Conservation (phyloP, 2,797 vertebrate genomes). For the Catharus ustulatus region DNA sequence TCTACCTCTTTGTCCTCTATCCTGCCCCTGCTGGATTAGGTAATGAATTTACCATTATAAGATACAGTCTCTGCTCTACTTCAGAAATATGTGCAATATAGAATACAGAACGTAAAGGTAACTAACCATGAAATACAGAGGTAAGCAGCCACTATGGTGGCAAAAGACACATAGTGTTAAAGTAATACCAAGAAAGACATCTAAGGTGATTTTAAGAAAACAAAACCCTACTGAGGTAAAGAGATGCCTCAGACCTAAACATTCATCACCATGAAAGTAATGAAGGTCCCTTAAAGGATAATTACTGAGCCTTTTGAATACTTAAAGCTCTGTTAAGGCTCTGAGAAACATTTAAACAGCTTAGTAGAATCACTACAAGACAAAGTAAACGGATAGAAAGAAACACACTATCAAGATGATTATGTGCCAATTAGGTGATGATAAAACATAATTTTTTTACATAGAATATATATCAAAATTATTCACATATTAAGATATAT, state of each 20-base stretch:
- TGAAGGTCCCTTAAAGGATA: conserved; percentile 9
- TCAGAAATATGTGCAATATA: background rate
- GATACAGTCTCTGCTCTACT: background rate
- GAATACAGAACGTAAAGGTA: background rate
- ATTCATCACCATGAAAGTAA: conserved; percentile 10
- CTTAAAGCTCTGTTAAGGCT: background rate
- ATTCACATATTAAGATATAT: background rate
- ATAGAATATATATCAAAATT: background rate
- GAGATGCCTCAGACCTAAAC: background rate
- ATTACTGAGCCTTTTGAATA: background rate
- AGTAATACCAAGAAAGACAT: background rate
- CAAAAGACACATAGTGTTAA: background rate
- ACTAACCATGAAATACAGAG: background rate
- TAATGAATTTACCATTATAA: background rate
- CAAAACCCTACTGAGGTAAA: background rate
- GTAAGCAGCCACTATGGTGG: background rate
- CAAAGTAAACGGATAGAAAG: background rate
- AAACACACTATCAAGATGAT: background rate
- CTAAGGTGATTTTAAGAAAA: background rate
- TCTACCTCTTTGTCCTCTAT: background rate
- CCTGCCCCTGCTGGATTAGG: background rate
- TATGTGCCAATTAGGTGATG: background rate
- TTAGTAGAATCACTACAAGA: background rate
- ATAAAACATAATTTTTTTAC: background rate
- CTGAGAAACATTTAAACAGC: background rate